These are phyloP conservation scores for Leptinotarsa defecta DNA, from an alignment of 1,140 invertebrate genomes.

Conservation along the genomic window DNA sequence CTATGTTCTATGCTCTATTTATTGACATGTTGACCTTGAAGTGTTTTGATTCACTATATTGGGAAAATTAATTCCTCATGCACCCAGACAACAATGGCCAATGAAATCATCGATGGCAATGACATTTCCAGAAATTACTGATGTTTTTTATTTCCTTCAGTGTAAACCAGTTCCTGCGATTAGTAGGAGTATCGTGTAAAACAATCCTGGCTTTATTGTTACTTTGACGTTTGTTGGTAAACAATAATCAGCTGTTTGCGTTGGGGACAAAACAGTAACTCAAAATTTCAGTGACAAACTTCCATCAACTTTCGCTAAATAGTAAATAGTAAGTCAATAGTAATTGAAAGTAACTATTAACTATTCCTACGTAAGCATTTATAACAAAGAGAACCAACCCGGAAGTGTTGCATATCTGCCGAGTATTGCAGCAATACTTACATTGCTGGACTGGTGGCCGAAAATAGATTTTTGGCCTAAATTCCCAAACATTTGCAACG, in stretches of 20 bases:
- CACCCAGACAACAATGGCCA: neutral
- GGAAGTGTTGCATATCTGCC: slow-evolving; percentile 7
- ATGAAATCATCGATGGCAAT: neutral
- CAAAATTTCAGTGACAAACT: slow-evolving; percentile 16
- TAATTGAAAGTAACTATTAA: slow-evolving; percentile 9
- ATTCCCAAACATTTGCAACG: slow-evolving; percentile 25
- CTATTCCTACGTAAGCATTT: slow-evolving; percentile 13
- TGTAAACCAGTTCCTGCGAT: neutral
- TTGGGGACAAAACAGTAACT: neutral
- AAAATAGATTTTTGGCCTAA: slow-evolving; percentile 28
- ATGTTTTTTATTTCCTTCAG: neutral
- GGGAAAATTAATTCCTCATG: neutral
- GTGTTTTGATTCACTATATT: neutral
- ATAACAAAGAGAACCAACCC: slow-evolving; percentile 7
- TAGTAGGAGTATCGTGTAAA: neutral
- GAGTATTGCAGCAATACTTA: neutral
- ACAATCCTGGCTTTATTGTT: neutral
- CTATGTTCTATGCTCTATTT: neutral
- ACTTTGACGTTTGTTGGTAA: neutral
- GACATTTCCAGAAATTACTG: neutral
- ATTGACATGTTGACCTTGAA: neutral
- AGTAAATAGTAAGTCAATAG: neutral
- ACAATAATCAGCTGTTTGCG: slow-evolving; percentile 21
- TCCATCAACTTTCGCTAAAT: neutral
- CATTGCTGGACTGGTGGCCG: slow-evolving; percentile 25